Evolutionary conservation across 2,797 vertebrate species (phyloP), one percentile per base, ranked within the genome.

Genomic region (Hippopotamyrus pictus): DNA sequence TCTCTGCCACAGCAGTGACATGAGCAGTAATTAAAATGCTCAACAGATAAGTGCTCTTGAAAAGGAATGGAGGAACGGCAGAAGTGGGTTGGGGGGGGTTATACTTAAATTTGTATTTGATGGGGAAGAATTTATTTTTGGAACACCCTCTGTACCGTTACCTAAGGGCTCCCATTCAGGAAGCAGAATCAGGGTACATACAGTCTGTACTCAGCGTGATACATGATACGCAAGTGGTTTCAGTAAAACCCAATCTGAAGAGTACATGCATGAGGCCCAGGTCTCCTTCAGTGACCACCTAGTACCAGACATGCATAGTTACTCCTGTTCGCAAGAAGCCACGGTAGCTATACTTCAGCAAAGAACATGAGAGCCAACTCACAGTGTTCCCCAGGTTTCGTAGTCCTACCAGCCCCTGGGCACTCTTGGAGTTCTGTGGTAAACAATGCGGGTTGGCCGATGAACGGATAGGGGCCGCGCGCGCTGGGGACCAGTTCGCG

Each of bases 381-480:
- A 99, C 98, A 17, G 98, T 99, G 94, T 99, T 99, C 44, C 98
- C 98, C 7, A 99, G 97, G 94, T 99, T 99, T 92, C 96, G 95
- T 89, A 99, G 95, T 50, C 98, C 98, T 0, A 98, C 98, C 94
- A 99, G 95, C 87, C 98, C 98, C 92, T 98, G 98, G 90, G 96
- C 94, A 0, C 92, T 96, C 95, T 99, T 99, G 88, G 96, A 96
- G 95, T 97, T 97, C 98, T 99, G n/a, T n/a, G n/a, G n/a, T n/a
- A n/a, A n/a, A n/a, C n/a, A n/a, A n/a, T n/a, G 54, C 57, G 7
- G 22, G 22, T 65, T 25, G 59, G 59, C 8, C 59, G 8, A 22
- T 25, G 59, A 65, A 25, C 3, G 2, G 59, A 11, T 25, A 29
- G 59, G 22, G 9, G 9, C 59, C 22, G 8, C 59, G 8, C 5